phyloP scores from a whole-genome alignment of 2,113 vertebrate species.

The Equus quagga region DNA sequence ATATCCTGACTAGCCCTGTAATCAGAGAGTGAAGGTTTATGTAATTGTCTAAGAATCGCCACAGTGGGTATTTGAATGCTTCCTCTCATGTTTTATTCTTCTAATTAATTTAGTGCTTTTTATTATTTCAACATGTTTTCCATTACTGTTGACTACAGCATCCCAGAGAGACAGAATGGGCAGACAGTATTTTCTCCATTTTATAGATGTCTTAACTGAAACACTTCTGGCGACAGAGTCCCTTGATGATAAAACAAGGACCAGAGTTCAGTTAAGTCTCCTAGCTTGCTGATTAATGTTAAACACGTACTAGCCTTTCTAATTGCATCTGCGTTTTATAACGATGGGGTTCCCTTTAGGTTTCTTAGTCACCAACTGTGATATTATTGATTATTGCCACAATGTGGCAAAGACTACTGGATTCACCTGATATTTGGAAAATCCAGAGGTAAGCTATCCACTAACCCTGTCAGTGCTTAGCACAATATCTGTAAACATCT shows the following conservation, averaged over 20 bases:
- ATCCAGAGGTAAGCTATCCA: not conserved
- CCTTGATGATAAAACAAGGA: not conserved
- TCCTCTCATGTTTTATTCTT: not conserved
- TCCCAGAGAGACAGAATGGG: not conserved
- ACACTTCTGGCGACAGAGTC: not conserved
- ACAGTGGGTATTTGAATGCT: not conserved
- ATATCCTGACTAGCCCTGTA: not conserved
- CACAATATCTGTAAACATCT: not conserved
- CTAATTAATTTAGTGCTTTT: conserved; percentile 33
- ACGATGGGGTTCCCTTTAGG: not conserved
- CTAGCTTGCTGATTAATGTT: not conserved
- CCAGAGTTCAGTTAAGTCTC: not conserved
- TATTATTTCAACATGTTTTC: conserved; percentile 33
- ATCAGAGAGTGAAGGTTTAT: not conserved
- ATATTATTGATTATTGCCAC: not conserved
- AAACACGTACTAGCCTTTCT: not conserved
- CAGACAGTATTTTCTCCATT: not conserved
- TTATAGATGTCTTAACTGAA: not conserved
- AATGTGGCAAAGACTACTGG: not conserved
- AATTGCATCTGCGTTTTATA: not conserved
- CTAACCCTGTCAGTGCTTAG: not conserved
- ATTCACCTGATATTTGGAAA: not conserved
- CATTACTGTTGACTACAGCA: not conserved
- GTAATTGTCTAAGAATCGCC: not conserved
- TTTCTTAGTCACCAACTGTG: not conserved